These are phyloP conservation scores for Gymnarchus niloticus DNA, from an alignment of 2,113 vertebrate genomes.

Conservation along the genomic window DNA sequence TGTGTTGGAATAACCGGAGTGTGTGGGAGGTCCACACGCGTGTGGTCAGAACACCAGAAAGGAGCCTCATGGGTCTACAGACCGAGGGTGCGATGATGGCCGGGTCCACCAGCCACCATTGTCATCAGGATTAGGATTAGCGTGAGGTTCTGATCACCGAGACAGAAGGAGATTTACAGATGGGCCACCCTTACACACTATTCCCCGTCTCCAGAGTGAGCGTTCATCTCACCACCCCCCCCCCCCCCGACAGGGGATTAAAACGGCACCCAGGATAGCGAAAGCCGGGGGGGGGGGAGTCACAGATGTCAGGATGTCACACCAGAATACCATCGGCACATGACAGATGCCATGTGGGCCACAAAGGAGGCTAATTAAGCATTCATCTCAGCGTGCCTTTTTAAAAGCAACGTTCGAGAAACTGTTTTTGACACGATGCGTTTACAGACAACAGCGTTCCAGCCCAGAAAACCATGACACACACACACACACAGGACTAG, in stretches of 20 bases:
- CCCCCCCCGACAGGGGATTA: background rate
- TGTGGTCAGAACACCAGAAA: background rate
- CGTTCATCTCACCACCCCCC: background rate
- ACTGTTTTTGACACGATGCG: background rate
- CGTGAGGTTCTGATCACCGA: background rate
- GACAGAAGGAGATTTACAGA: background rate
- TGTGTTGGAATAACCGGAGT: background rate
- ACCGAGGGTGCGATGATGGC: background rate
- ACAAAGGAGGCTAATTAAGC: background rate
- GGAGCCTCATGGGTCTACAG: background rate
- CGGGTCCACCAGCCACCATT: background rate
- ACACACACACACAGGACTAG: too few species aligned
- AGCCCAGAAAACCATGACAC: too few species aligned
- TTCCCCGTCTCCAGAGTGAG: background rate
- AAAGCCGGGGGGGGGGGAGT: background rate
- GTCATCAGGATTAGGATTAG: slow-evolving; percentile 9
- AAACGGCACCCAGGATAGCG: background rate
- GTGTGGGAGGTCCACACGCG: background rate
- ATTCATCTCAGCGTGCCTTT: background rate
- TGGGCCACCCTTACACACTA: background rate
- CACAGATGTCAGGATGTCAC: background rate
- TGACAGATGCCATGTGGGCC: background rate
- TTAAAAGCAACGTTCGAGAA: background rate
- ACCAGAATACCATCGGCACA: background rate
- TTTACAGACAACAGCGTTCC: background rate